phyloP scores from a whole-genome alignment of 2,888 invertebrate genomes.

The Cephus nigrinus region DNA sequence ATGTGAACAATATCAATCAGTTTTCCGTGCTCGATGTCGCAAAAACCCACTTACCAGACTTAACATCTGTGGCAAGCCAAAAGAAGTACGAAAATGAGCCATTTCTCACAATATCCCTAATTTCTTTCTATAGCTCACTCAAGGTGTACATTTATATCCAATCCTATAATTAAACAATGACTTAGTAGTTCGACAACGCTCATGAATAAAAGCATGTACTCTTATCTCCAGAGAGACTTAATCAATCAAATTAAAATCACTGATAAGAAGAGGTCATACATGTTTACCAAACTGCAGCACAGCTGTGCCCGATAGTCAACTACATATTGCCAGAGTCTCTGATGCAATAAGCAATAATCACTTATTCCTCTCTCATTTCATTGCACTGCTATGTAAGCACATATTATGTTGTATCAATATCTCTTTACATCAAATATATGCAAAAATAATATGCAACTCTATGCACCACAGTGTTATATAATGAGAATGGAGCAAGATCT shows the following conservation, averaged over 20 bases:
- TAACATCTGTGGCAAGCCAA: background rate
- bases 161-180: background rate
- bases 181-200: background rate
- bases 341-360: conserved; percentile 15
- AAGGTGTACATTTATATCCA: background rate
- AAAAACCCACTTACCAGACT: background rate
- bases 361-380: conserved; percentile 1
- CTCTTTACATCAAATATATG: background rate
- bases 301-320: conserved; percentile 17
- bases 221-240: background rate
- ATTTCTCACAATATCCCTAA: background rate
- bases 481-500: background rate
- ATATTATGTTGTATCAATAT: background rate
- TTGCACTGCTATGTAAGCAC: conserved; percentile 2
- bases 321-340: conserved; percentile 6
- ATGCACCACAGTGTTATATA: background rate
- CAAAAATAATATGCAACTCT: background rate
- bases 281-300: conserved; percentile 28
- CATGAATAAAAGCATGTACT: background rate
- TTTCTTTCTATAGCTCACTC: background rate
- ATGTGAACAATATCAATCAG: background rate
- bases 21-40: background rate
- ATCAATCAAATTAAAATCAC: conserved; percentile 25
- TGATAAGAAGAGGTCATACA: conserved; percentile 34
- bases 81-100: background rate